These are phyloP conservation scores for Beris morrisii DNA, from an alignment of 2,888 invertebrate species.

Conservation along the genomic window DNA sequence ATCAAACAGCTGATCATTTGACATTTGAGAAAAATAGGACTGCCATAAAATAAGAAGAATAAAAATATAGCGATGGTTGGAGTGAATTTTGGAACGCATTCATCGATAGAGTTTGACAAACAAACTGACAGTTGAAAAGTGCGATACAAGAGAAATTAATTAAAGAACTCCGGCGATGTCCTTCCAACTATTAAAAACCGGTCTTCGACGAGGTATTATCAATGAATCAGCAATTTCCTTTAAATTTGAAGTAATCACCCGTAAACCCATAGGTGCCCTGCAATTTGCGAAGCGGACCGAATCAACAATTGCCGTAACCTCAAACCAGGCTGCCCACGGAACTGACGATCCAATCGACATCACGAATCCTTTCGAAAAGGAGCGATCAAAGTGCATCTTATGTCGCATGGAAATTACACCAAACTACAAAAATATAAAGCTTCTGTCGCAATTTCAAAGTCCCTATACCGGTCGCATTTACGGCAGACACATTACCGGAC, in stretches of 20 bases:
- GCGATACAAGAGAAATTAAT: no score
- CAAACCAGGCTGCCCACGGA: not conserved
- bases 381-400: conserved; percentile 73
- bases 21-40: no score
- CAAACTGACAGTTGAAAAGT: no score
- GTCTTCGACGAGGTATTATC: not conserved
- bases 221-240: not conserved
- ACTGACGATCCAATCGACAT: conserved; percentile 60
- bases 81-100: no score
- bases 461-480: conserved; percentile 92
- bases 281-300: not conserved
- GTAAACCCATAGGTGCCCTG: not conserved
- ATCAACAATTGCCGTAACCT: conserved; percentile 1
- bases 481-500: conserved; percentile 89
- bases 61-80: no score
- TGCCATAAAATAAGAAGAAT: no score
- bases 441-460: conserved; percentile 95
- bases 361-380: conserved; percentile 79
- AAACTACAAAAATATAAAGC: conserved; percentile 86
- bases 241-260: no score
- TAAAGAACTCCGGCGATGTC: not conserved
- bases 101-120: no score
- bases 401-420: conserved; percentile 81
- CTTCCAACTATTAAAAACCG: conserved; percentile 2
- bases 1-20: no score